phyloP scores from a whole-genome alignment of 2,797 vertebrate genomes.

The Chiloscyllium punctatum region DNA sequence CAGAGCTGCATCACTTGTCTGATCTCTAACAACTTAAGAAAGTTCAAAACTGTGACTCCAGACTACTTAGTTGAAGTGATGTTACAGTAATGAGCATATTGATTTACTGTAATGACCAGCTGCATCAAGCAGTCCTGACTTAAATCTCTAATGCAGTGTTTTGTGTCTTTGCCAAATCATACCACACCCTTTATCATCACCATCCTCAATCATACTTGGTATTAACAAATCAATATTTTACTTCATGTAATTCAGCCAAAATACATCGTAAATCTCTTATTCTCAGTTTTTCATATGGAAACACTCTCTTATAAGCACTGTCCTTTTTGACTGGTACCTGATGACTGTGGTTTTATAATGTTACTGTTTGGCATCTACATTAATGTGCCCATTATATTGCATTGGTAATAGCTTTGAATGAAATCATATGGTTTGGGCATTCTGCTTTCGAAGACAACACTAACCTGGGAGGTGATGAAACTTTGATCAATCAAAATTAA shows the following conservation, averaged over 20 bases:
- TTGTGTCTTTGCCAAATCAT: neutral
- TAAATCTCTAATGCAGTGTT: conserved; percentile 3
- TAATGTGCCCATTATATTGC: neutral
- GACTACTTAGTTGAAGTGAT: conserved; percentile 15
- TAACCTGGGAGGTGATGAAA: neutral
- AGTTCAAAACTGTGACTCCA: conserved; percentile 1
- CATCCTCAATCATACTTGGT: neutral
- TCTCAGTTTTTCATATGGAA: neutral
- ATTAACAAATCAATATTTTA: neutral
- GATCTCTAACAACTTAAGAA: neutral
- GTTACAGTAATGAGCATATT: conserved; percentile 25
- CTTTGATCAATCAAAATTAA: neutral
- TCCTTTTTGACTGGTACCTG: neutral
- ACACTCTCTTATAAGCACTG: neutral
- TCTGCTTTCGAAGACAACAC: neutral
- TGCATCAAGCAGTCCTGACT: neutral
- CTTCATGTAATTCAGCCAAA: neutral
- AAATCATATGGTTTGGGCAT: neutral
- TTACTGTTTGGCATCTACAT: neutral
- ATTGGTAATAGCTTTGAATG: neutral
- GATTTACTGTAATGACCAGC: neutral
- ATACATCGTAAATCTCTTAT: neutral
- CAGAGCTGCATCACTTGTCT: neutral
- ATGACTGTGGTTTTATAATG: neutral
- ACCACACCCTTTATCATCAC: neutral